Percentiles rank a stretch among this genome's conserved stretches.
Evolutionary conservation across 1,140 invertebrate genomes (phyloP).

Genomic region (Papilio aristodemus): DNA sequence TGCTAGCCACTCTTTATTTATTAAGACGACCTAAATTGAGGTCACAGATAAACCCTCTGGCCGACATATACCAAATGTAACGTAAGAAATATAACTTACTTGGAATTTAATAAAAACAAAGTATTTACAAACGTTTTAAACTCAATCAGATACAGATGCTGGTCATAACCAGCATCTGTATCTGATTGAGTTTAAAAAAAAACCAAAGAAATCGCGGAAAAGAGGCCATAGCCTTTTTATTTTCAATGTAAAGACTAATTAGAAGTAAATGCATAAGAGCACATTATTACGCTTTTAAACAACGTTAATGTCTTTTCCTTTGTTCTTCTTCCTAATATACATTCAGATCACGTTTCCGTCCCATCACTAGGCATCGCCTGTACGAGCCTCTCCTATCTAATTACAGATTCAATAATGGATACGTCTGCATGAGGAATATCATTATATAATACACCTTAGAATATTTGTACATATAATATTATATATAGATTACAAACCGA

Average conservation of each 20-base stretch:
- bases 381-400: constrained; percentile 2
- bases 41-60: no score
- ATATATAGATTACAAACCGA: no score
- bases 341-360: constrained; percentile 5
- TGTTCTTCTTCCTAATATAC: background rate
- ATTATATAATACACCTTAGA: background rate
- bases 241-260: no score
- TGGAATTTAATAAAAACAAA: no score
- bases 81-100: no score
- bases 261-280: background rate
- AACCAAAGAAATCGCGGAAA: background rate
- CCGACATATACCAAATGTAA: no score
- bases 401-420: constrained; percentile 17
- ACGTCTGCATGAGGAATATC: background rate
- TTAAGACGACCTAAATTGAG: no score
- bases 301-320: constrained; percentile 19
- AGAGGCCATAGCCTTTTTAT: no score
- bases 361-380: background rate
- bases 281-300: background rate
- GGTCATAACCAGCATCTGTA: no score
- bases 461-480: background rate
- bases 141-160: background rate
- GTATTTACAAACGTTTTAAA: no score
- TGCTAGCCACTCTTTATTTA: no score
- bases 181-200: background rate